Evolutionary conservation across 2,113 vertebrate species (phyloP), one percentile per base, ranked within the genome.

Genomic region (Naja naja): DNA sequence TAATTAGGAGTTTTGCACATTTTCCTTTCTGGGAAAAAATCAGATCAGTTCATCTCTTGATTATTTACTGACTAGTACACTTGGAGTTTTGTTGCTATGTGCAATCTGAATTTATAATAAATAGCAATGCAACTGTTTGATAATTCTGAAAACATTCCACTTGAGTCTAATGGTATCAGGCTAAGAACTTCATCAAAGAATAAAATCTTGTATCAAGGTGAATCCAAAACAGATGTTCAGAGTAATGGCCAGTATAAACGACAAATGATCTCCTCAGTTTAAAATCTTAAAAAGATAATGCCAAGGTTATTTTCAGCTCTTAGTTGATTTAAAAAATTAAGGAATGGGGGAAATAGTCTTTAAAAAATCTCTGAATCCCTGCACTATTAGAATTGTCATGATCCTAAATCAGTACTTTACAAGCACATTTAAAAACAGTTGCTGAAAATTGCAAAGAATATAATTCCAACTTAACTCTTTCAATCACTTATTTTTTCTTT

Each of bases 251-350:
- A 54, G 91, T 87, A 95, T 89, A 92, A 96, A 85, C 43, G 64
- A 69, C 89, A 56, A 34, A 93, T 43, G 27, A 94, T 95, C 90
- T 58, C 91, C 89, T 0, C 0, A 92, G 69, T 92, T 43, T 85
- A 27, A 95, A 92, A 47, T 93, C 52, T 45, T 43, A 96, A 94
- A 92, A 96, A 95, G 58, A 92, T 95, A 96, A 96, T 95, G 94
- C 96, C 95, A 96, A 96, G 95, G 95, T 92, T 91, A 86, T 55
- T 94, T 88, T 95, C 96, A 89, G 92, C 87, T 94, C 94, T 93
- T 95, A 96, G 93, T 74, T 97, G 96, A 96, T 90, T 94, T 94
- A 95, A 93, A 94, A 94, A 97, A 87, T 43, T 34, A 81, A 39
- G 74, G 74, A 81, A 81, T 43, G 30, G 14, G 22, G 95, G 95